phyloP scores from a whole-genome alignment of 2,797 vertebrate species.

The Cynodonichthys magdalenae region DNA sequence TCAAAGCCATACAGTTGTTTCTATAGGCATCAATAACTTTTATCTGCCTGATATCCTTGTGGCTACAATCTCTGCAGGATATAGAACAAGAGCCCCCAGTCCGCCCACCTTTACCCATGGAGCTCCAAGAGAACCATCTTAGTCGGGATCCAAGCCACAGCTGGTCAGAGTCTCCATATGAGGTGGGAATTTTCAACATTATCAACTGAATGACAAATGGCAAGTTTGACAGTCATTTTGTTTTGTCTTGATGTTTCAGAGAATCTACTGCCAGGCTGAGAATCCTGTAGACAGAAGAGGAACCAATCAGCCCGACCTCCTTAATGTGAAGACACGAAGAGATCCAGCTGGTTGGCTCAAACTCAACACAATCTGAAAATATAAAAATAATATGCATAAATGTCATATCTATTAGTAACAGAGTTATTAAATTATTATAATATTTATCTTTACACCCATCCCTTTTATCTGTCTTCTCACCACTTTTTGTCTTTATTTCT shows the following conservation, averaged over 20 bases:
- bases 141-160: slow-evolving; percentile 40
- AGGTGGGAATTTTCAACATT: slow-evolving; percentile 51
- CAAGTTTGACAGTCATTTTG: neutral
- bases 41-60: neutral
- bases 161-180: slow-evolving; percentile 67
- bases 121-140: slow-evolving; percentile 63
- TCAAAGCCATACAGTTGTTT: slow-evolving; percentile 3
- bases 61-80: slow-evolving; percentile 54
- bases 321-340: slow-evolving; percentile 65
- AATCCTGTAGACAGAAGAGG: slow-evolving; percentile 55
- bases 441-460: slow-evolving; percentile 28
- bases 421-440: slow-evolving; percentile 1
- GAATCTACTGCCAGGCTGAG: slow-evolving; percentile 59
- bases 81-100: slow-evolving; percentile 68
- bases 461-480: slow-evolving; percentile 6
- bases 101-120: slow-evolving; percentile 78
- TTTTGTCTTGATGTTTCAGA: slow-evolving; percentile 50
- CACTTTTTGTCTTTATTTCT: slow-evolving; percentile 26
- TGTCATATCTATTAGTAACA: slow-evolving; percentile 25
- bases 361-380: slow-evolving; percentile 14
- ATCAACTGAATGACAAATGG: neutral
- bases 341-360: slow-evolving; percentile 59
- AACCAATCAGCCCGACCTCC: slow-evolving; percentile 66
- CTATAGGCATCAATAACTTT: too few relatives aligned
- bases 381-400: slow-evolving; percentile 9